Base-by-base conservation (phyloP, 2,113 vertebrate genomes). In the Glaucidium brasilianum region DNA sequence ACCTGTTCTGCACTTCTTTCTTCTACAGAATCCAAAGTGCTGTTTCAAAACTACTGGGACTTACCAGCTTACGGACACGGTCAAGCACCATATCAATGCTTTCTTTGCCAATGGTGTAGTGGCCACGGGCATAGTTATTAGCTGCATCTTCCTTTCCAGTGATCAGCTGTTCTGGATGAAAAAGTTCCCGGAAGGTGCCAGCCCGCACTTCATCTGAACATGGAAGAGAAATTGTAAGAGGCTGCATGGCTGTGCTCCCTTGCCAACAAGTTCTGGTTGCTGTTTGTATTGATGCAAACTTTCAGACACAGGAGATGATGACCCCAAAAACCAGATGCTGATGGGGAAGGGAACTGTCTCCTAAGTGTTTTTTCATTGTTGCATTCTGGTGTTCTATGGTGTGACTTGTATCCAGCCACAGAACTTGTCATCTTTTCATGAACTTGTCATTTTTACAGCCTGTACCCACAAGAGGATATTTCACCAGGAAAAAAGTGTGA, bases 91-190 rank as follows among this genome's bases (percentile, higher is more conserved):
- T n/a, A 49, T 98, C 98, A 1, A 98, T 98, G 94, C 95, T 98
- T 94, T 99, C 98, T 64, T 98, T 98, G 92, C 98, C 98, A 69
- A 98, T 97, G 7, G 98, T 98, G 72, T 98, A 98, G 93, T 98
- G 98, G 10, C 98, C 98, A 4, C 98, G 98, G 30, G 98, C 98
- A 0, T 98, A 98, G 78, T 98, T 98, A 37, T 98, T 98, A 15
- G 98, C 98, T 11, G 98, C 98, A 12, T 98, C 98, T 78, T 98
- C 98, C 85, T 98, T 98, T 34, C 98, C 98, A 27, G 98, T 97
- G 84, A 98, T 98, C 85, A 98, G 95, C 75, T 98, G 98, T 11
- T 98, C 98, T 14, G 98, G 98, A 55, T 98, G 98, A 53, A 98
- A 98, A 62, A 98, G 98, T 27, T 98, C 98, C 39, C 97, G 91